phyloP scores from a whole-genome alignment of 2,113 vertebrate genomes.

The Nothocercus julius region DNA sequence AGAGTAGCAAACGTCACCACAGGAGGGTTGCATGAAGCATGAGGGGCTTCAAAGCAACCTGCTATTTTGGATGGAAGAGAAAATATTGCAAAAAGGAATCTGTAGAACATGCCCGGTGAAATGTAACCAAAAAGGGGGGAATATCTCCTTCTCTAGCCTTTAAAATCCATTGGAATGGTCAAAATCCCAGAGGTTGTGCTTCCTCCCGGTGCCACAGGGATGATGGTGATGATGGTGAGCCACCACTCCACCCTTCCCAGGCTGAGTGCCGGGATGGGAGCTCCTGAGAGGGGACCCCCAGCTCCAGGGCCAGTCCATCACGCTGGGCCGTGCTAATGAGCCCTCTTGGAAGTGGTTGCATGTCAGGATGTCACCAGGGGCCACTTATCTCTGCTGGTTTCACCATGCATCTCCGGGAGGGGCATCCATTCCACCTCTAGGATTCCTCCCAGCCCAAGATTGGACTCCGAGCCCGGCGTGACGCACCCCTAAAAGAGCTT shows the following conservation, averaged over 20 bases:
- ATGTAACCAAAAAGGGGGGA: not conserved
- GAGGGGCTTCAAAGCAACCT: too few species aligned
- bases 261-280: not conserved
- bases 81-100: accelerated
- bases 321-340: accelerated
- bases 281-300: not conserved
- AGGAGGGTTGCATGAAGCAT: accelerated
- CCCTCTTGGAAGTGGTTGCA: accelerated
- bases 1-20: not conserved
- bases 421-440: not conserved
- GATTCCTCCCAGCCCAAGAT: not conserved
- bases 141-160: accelerated
- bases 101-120: too few species aligned
- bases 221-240: too few species aligned
- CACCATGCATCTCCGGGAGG: not conserved
- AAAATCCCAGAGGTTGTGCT: not conserved
- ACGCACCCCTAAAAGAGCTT: not conserved
- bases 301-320: not conserved
- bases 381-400: not conserved
- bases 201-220: not conserved
- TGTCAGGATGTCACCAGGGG: not conserved
- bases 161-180: not conserved
- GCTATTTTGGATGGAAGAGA: accelerated
- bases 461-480: not conserved
- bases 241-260: not conserved